Percentiles rank a stretch among this genome's conserved stretches.
Conservation (phyloP, 2,113 vertebrate species). For the Dasyornis broadbenti region DNA sequence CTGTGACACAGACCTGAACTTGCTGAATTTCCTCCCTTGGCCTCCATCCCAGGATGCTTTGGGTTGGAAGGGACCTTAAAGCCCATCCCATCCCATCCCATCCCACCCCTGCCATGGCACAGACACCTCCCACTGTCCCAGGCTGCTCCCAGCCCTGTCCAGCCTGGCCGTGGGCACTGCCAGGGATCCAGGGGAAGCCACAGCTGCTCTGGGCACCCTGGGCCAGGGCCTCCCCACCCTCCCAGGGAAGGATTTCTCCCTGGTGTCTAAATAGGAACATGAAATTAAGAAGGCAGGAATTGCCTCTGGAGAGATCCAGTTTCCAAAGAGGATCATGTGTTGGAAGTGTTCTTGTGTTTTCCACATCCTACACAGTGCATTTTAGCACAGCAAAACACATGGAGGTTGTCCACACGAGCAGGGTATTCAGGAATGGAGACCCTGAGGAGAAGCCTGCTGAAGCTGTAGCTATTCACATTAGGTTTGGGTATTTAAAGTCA, state of each 20-base stretch:
- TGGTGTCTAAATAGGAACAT: not conserved
- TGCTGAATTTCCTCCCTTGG: not conserved
- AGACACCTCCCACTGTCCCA: fast-evolving
- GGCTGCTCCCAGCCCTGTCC: fast-evolving
- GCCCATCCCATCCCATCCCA: not conserved
- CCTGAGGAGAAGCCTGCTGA: not conserved
- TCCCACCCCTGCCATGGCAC: not conserved
- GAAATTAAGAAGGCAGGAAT: not conserved
- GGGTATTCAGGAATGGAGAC: not conserved
- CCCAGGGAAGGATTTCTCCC: not conserved
- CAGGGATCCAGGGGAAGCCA: not conserved
- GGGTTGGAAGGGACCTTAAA: not conserved
- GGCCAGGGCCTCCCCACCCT: fast-evolving
- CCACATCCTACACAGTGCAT: not conserved
- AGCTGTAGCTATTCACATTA: not conserved
- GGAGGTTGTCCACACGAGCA: not conserved
- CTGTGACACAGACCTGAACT: not conserved
- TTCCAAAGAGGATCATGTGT: not conserved
- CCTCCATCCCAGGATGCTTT: not conserved
- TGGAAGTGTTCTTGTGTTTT: not conserved
- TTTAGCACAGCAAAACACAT: not conserved
- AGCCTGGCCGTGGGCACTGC: fast-evolving
- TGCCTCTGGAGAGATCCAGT: not conserved
- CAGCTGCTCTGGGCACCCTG: fast-evolving
- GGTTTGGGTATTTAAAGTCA: not conserved